A percentile compares a stretch with the other conserved stretches of the same genome.
Evolutionary conservation across 2,888 invertebrate genomes (phyloP).

Genomic region (Hirtodrosophila confusa): DNA sequence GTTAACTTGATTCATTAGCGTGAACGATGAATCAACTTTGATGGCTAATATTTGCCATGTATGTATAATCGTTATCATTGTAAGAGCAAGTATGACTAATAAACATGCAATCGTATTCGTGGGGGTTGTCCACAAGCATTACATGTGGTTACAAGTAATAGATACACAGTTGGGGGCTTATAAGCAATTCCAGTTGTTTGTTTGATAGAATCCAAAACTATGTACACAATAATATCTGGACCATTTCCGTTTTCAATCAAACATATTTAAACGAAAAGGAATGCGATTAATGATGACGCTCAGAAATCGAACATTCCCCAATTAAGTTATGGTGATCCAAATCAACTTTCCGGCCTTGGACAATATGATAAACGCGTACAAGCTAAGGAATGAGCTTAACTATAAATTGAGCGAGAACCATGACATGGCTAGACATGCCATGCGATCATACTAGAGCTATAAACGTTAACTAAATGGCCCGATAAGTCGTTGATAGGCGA

Average conservation of each 20-base stretch:
- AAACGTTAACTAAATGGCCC: conserved; percentile 40
- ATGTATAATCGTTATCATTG: too few relatives aligned
- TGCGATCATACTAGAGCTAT: conserved; percentile 47
- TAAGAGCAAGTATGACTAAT: too few relatives aligned
- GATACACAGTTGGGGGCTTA: too few relatives aligned
- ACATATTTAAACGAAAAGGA: not conserved
- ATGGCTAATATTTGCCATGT: conserved; percentile 40
- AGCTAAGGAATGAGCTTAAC: conserved; percentile 9
- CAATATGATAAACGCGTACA: conserved; percentile 32
- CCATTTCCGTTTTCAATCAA: not conserved
- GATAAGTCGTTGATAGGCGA: conserved; percentile 49
- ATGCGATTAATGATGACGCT: conserved; percentile 27
- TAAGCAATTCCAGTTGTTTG: too few relatives aligned
- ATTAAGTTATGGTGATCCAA: conserved; percentile 4
- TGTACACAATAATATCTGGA: too few relatives aligned
- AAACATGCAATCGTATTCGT: too few relatives aligned
- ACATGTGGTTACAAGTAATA: too few relatives aligned
- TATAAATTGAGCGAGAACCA: conserved; percentile 50
- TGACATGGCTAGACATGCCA: conserved; percentile 57
- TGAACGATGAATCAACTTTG: conserved; percentile 39
- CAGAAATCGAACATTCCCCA: conserved; percentile 15
- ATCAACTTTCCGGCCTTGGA: conserved; percentile 26
- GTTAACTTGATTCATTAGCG: conserved; percentile 49
- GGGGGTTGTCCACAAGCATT: too few relatives aligned
- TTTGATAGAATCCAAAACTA: too few relatives aligned